These are phyloP conservation scores for Lepidocyrtoides sp. DNA, from an alignment of 2,888 invertebrate species.

Conservation along the genomic window DNA sequence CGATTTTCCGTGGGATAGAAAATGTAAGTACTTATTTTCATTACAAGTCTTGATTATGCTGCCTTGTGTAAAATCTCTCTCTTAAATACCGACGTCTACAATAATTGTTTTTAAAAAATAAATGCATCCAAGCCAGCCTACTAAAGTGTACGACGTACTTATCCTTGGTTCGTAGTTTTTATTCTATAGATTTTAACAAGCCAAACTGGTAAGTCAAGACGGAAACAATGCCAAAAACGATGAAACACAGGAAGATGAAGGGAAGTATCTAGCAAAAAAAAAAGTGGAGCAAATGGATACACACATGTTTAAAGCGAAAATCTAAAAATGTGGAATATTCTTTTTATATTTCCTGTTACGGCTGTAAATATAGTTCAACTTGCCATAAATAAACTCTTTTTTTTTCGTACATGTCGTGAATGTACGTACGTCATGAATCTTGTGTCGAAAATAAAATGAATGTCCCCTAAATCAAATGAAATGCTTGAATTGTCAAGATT, in stretches of 20 bases:
- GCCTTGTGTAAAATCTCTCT: too few relatives aligned
- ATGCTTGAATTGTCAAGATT: slow-evolving; percentile 65
- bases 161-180: too few relatives aligned
- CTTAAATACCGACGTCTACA: too few relatives aligned
- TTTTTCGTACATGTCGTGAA: neutral
- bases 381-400: neutral
- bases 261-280: too few relatives aligned
- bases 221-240: neutral
- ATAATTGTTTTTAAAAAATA: too few relatives aligned
- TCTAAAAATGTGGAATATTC: neutral
- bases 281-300: too few relatives aligned
- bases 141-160: too few relatives aligned
- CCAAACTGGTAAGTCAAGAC: too few relatives aligned
- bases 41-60: neutral
- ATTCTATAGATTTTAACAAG: too few relatives aligned
- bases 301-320: neutral
- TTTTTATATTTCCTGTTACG: neutral
- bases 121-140: too few relatives aligned
- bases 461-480: slow-evolving; percentile 73
- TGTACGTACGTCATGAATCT: slow-evolving; percentile 17
- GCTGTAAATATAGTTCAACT: neutral
- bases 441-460: slow-evolving; percentile 50
- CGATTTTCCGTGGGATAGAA: slow-evolving; percentile 77
- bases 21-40: slow-evolving; percentile 50
- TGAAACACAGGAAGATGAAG: too few relatives aligned